Evolutionary conservation across 2,113 vertebrate species (phyloP).

Genomic region (Donacobius atricapilla): DNA sequence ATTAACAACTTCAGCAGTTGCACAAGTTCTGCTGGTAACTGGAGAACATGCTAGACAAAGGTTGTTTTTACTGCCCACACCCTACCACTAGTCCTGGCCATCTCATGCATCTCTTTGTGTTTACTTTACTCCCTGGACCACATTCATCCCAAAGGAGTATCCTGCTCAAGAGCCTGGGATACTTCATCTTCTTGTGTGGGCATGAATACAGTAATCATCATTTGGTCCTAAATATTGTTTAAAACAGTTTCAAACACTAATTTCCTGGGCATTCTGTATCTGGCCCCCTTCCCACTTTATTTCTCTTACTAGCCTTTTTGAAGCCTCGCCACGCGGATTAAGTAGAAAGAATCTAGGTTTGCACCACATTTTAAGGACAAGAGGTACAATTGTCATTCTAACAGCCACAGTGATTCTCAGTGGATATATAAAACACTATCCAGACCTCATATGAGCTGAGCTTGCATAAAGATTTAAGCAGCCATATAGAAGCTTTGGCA

Average conservation of each 20-base stretch:
- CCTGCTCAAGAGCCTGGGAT: not conserved
- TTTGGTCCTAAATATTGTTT: not conserved
- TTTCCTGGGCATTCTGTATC: not conserved
- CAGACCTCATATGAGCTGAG: not conserved
- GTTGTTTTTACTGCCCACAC: not conserved
- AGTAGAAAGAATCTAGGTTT: not conserved
- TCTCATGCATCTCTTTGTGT: not conserved
- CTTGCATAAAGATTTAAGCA: not conserved
- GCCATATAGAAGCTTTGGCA: not conserved
- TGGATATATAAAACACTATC: not conserved
- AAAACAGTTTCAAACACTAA: not conserved
- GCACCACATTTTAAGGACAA: not conserved
- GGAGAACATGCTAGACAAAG: not conserved
- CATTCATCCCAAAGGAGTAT: not conserved
- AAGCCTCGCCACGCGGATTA: fast-evolving
- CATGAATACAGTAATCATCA: not conserved
- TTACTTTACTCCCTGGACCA: not conserved
- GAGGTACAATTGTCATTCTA: not conserved
- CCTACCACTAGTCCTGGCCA: not conserved
- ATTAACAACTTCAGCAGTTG: not conserved
- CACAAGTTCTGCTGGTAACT: not conserved
- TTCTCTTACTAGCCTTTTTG: not conserved
- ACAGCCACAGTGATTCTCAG: not conserved
- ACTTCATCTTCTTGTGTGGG: not conserved
- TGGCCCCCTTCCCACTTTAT: not conserved